These are phyloP conservation scores for Hemithea aestivaria DNA, from an alignment of 2,888 invertebrate genomes.

Conservation along the genomic window DNA sequence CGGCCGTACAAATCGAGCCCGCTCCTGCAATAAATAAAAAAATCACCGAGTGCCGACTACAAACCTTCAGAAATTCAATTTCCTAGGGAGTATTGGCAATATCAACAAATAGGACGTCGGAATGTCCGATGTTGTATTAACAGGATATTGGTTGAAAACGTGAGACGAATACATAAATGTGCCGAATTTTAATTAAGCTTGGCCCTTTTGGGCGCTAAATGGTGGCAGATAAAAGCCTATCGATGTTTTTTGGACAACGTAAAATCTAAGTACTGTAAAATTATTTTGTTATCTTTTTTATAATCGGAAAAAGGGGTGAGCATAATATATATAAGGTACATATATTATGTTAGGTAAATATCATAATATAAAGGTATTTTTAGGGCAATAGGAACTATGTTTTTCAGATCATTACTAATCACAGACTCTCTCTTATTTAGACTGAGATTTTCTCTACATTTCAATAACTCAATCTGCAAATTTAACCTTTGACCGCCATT, in stretches of 20 bases:
- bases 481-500: too few relatives aligned
- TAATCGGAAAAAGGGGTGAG: too few relatives aligned
- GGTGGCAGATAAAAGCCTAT: constrained; percentile 16
- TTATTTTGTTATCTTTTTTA: too few relatives aligned
- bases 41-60: constrained; percentile 23
- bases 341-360: too few relatives aligned
- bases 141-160: constrained; percentile 47
- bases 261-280: too few relatives aligned
- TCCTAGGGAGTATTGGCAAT: constrained; percentile 52
- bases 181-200: constrained; percentile 50
- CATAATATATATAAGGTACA: too few relatives aligned
- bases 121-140: constrained; percentile 46
- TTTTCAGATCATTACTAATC: too few relatives aligned
- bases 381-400: too few relatives aligned
- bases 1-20: constrained; percentile 25
- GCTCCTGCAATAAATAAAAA: constrained; percentile 30
- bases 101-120: constrained; percentile 45
- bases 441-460: too few relatives aligned
- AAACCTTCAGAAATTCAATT: constrained; percentile 50
- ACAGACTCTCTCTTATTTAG: too few relatives aligned
- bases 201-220: constrained; percentile 28
- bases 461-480: too few relatives aligned
- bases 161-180: constrained; percentile 46
- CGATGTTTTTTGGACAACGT: constrained; percentile 13
- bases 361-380: too few relatives aligned